Evolutionary conservation across 2,113 vertebrate genomes (phyloP).

Genomic region (Upupa epops): DNA sequence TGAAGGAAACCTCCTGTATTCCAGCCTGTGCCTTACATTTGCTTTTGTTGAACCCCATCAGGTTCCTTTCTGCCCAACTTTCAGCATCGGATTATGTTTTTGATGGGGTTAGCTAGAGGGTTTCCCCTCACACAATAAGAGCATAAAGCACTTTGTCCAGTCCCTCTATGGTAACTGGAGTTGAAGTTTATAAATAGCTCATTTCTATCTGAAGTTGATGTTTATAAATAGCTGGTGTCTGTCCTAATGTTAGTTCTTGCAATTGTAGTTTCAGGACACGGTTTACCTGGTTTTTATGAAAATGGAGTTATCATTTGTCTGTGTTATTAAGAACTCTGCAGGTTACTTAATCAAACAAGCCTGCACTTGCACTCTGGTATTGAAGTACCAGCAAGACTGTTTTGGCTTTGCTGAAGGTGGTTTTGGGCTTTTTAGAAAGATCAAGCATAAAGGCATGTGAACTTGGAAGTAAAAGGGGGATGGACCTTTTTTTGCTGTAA

Average conservation of each 20-base stretch:
- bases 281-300: background rate
- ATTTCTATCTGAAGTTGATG: background rate
- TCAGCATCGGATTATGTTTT: too few relatives aligned
- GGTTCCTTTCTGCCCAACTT: too few relatives aligned
- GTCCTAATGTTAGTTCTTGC: background rate
- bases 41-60: too few relatives aligned
- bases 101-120: too few relatives aligned
- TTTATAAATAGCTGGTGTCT: background rate
- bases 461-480: background rate
- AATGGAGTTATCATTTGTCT: background rate
- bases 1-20: too few relatives aligned
- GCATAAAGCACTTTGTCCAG: background rate
- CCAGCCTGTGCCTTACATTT: too few relatives aligned
- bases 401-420: background rate
- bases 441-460: background rate
- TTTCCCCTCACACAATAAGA: background rate
- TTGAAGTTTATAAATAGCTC: background rate
- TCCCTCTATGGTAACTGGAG: background rate
- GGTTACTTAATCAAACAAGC: constrained; percentile 48
- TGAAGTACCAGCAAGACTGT: background rate
- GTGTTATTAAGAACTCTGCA: constrained; percentile 31
- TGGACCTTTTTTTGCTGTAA: background rate
- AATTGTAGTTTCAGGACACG: background rate
- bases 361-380: constrained; percentile 23
- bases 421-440: background rate